These are phyloP conservation scores for Cheumatopsyche charites DNA, from an alignment of 1,140 invertebrate species.

Conservation along the genomic window DNA sequence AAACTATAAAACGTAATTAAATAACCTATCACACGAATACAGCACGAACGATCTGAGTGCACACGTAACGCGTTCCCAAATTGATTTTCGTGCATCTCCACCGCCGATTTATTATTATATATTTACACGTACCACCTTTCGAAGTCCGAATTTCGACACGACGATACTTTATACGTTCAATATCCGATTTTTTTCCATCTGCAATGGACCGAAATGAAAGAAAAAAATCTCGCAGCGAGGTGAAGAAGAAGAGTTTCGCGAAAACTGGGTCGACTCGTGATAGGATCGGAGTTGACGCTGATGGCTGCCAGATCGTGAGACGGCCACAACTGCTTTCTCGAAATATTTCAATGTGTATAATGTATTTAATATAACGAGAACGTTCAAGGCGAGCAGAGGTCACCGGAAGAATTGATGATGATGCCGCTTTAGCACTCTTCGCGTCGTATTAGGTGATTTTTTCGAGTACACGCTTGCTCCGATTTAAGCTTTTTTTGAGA, in stretches of 20 bases:
- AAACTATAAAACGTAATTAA: no score
- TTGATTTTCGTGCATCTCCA: conserved; percentile 1
- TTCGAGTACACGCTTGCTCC: no score
- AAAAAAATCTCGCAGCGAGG: background rate
- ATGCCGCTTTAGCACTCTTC: no score
- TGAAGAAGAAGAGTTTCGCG: conserved; percentile 15
- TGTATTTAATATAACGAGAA: conserved; percentile 14
- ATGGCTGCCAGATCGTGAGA: conserved; percentile 23
- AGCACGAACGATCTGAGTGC: no score
- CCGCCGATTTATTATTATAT: no score
- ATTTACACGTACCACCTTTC: no score
- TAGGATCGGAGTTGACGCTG: conserved; percentile 23
- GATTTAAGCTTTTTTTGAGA: no score
- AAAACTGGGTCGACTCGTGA: conserved; percentile 24
- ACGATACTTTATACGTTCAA: background rate
- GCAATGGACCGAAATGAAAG: background rate
- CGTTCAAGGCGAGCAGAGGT: conserved; percentile 21
- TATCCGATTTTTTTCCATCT: background rate
- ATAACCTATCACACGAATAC: no score
- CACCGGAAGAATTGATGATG: conserved; percentile 24
- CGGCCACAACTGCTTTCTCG: conserved; percentile 6
- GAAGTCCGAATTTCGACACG: background rate
- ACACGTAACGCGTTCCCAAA: background rate
- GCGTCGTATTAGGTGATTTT: no score
- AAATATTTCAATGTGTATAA: conserved; percentile 12